Evolutionary conservation across 1,140 invertebrate species (phyloP).

Genomic region (Drosophila miranda): DNA sequence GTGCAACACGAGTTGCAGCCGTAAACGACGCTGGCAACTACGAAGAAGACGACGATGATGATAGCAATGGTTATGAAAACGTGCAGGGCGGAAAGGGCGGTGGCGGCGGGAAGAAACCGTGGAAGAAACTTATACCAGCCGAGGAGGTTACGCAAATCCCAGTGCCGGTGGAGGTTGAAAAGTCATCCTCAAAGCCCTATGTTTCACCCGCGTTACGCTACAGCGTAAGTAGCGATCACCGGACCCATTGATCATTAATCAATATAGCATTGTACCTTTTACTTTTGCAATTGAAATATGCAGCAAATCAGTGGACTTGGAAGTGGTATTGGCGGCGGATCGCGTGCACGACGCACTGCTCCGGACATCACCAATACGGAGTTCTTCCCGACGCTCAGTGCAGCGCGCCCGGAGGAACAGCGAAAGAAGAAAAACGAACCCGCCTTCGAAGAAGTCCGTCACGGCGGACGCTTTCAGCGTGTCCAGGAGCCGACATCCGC

Average conservation of each 20-base stretch:
- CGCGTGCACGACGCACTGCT: conserved; percentile 83
- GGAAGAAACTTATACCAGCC: conserved; percentile 85
- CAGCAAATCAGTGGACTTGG: conserved; percentile 55
- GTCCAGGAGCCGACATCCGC: conserved; percentile 70
- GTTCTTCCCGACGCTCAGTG: conserved; percentile 90
- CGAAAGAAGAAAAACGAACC: conserved; percentile 83
- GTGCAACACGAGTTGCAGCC: conserved; percentile 33
- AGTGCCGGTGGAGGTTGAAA: conserved; percentile 76
- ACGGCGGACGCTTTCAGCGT: conserved; percentile 83
- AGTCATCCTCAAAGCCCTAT: conserved; percentile 82
- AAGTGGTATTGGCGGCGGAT: conserved; percentile 48
- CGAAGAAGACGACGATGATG: conserved; percentile 83
- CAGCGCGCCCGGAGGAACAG: conserved; percentile 84
- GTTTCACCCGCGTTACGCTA: conserved; percentile 83
- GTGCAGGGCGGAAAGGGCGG: conserved; percentile 82
- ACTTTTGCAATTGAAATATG: conserved; percentile 19
- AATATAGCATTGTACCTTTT: background rate
- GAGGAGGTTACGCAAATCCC: conserved; percentile 80
- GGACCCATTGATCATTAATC: too few species aligned
- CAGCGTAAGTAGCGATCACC: conserved; percentile 54
- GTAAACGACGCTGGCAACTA: conserved; percentile 64
- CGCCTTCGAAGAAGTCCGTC: conserved; percentile 83
- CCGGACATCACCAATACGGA: conserved; percentile 92
- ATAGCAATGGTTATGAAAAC: conserved; percentile 84
- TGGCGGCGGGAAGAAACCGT: conserved; percentile 84